Evolutionary conservation across 2,113 vertebrate genomes (phyloP).

Genomic region (Craseonycteris thonglongyai): DNA sequence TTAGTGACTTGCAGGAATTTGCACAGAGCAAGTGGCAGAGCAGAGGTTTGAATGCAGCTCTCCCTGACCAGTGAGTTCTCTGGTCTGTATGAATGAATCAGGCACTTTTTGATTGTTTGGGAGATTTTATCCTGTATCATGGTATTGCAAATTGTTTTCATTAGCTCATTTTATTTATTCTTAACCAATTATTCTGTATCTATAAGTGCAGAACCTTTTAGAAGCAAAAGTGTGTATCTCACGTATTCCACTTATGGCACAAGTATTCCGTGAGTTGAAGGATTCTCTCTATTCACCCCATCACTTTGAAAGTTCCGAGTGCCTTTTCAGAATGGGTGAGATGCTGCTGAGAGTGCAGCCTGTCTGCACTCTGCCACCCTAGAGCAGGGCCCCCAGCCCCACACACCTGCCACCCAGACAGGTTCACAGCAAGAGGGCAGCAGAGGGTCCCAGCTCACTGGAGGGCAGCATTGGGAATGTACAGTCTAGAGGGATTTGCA

Average conservation of each 20-base stretch:
- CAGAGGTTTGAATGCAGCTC: not conserved
- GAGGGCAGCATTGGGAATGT: not conserved
- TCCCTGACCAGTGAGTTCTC: not conserved
- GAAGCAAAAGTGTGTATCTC: not conserved
- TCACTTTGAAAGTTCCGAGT: rapidly evolving
- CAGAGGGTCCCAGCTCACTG: not conserved
- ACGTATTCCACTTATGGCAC: rapidly evolving
- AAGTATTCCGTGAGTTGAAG: not conserved
- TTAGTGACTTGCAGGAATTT: rapidly evolving
- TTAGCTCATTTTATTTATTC: not conserved
- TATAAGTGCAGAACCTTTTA: not conserved
- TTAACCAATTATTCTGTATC: not conserved
- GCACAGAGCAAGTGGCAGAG: not conserved
- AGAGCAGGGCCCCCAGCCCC: not conserved
- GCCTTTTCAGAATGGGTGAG: rapidly evolving
- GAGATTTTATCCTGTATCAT: rapidly evolving
- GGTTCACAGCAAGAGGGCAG: not conserved
- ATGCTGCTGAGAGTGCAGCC: not conserved
- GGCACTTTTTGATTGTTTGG: not conserved
- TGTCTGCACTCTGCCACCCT: rapidly evolving
- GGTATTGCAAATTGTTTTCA: too few relatives aligned
- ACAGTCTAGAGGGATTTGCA: not conserved
- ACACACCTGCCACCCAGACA: rapidly evolving
- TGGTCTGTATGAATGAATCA: rapidly evolving
- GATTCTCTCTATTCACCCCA: rapidly evolving